Conservation (phyloP, 2,113 vertebrate species). For the Xiphophorus couchianus region DNA sequence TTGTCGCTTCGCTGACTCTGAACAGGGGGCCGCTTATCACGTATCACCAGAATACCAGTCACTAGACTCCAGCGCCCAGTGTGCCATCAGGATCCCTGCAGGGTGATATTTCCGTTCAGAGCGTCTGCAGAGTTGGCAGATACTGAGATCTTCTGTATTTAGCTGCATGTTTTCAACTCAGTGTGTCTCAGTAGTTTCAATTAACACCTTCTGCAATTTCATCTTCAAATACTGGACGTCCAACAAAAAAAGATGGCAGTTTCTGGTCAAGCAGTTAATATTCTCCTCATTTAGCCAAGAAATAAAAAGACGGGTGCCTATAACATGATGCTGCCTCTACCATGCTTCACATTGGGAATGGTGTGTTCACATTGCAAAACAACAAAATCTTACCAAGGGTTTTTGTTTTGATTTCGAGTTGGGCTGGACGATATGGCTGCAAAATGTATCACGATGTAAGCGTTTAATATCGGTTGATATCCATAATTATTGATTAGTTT, state of each 20-base stretch:
- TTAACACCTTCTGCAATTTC: background rate
- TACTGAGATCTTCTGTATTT: background rate
- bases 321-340: background rate
- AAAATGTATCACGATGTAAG: no score
- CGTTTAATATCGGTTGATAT: no score
- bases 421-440: no score
- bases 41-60: slow-evolving; percentile 68
- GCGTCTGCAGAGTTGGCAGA: slow-evolving; percentile 12
- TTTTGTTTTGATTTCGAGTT: no score
- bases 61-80: slow-evolving; percentile 50
- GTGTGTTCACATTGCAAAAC: no score
- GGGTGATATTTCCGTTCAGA: slow-evolving; percentile 51
- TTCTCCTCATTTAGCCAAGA: no score
- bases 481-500: no score
- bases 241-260: background rate
- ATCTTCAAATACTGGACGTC: background rate
- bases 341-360: background rate
- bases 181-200: no score
- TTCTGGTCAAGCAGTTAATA: background rate
- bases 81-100: slow-evolving; percentile 46
- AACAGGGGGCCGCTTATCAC: slow-evolving; percentile 54
- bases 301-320: background rate
- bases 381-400: no score
- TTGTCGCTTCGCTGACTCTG: slow-evolving; percentile 17
- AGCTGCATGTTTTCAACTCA: background rate